Evolutionary conservation across 2,888 invertebrate species (phyloP), one percentile per base, ranked within the genome.

Genomic region (Drosophila leonis): DNA sequence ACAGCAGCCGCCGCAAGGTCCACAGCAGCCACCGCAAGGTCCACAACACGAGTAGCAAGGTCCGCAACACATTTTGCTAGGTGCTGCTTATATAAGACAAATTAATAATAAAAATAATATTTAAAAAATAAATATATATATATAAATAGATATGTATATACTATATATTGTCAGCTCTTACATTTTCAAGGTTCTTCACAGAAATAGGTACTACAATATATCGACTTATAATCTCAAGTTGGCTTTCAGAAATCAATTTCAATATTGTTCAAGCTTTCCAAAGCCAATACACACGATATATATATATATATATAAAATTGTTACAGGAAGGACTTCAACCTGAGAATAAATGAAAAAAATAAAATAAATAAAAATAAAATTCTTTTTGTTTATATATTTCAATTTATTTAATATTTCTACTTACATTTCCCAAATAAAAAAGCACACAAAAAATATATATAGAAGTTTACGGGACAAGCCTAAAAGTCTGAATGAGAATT

Each of bases 41-140:
- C 35, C 33, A 5, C 35, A 52, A 9, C 51, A 52, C 8, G 51
- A 52, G 35, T 35, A 52, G 51, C 35, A 52, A 35, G 51, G 51
- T 52, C 51, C 51, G 35, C 51, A 52, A 24, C 51, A 52, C 51
- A 52, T 52, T 52, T 52, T 52, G 51, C 51, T 35, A 52, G 51
- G 0, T 20, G 5, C 51, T 51, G 20, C 15, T 15, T 1, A 5
- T 4, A 24, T 0, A 8, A 13, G 10, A 29, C 5, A n/a, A 9
- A 48, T 2, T n/a, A n/a, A n/a, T n/a, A n/a, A n/a, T n/a, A n/a
- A n/a, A n/a, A n/a, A n/a, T n/a, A n/a, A n/a, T n/a, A n/a, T n/a
- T n/a, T n/a, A n/a, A n/a, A n/a, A 3, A 48, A 18, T 46, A 15
- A 1, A 15, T 27, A 27, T 31, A 4, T 44, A 44, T 15, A 3